Conservation (phyloP, 2,888 invertebrate genomes). For the Drosophila mayaguana region DNA sequence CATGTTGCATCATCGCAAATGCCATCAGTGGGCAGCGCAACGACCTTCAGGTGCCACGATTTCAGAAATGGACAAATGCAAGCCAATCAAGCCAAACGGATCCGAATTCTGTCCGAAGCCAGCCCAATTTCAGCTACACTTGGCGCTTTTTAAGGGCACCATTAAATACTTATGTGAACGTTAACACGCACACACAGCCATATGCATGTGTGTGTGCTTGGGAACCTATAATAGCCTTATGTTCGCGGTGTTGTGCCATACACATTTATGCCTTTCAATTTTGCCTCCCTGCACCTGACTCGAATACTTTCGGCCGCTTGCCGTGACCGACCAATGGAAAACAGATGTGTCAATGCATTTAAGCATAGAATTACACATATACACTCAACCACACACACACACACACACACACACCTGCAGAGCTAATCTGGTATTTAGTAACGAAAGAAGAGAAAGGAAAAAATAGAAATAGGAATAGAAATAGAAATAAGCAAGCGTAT, state of each 20-base stretch:
- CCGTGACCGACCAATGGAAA: conserved; percentile 25
- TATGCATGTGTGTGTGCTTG: neutral
- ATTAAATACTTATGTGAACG: conserved; percentile 40
- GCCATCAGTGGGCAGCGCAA: conserved; percentile 4
- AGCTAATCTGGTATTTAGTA: conserved; percentile 52
- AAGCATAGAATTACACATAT: conserved; percentile 12
- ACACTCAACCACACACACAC: conserved; percentile 18
- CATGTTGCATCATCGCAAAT: neutral
- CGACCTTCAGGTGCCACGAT: conserved; percentile 14
- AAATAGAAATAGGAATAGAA: conserved; percentile 11
- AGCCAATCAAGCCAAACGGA: neutral
- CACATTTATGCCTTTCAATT: conserved; percentile 39
- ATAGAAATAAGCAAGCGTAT: conserved; percentile 22
- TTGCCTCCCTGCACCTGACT: conserved; percentile 44
- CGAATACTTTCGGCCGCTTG: conserved; percentile 32
- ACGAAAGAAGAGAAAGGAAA: neutral
- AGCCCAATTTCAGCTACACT: conserved; percentile 40
- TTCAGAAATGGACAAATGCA: conserved; percentile 20
- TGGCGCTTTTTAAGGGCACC: conserved; percentile 43
- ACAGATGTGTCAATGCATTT: conserved; percentile 53
- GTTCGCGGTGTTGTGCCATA: conserved; percentile 13
- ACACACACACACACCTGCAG: conserved; percentile 15
- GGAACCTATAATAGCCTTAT: conserved; percentile 16
- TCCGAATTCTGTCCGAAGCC: neutral
- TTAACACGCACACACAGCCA: neutral